Evolutionary conservation across 2,113 vertebrate genomes (phyloP).

Genomic region (Paralichthys olivaceus): DNA sequence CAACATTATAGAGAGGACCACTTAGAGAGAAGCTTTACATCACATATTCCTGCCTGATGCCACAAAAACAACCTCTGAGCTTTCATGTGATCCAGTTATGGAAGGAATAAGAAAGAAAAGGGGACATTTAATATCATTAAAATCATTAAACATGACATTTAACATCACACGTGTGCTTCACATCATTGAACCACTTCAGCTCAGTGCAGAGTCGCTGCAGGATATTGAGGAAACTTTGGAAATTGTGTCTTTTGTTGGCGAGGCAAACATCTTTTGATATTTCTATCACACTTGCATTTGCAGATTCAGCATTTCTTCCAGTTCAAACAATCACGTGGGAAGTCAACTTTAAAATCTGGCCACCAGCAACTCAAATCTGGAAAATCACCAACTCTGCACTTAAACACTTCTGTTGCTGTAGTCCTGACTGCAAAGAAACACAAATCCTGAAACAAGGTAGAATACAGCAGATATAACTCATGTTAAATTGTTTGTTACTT

Average conservation of each 20-base stretch:
- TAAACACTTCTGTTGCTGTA: background rate
- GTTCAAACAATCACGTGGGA: background rate
- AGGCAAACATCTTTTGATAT: background rate
- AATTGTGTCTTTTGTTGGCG: background rate
- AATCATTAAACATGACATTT: background rate
- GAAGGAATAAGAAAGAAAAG: background rate
- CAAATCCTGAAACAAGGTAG: background rate
- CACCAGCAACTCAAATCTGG: background rate
- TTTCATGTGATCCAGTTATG: constrained; percentile 23
- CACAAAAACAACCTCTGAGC: constrained; percentile 28
- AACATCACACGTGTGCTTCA: background rate
- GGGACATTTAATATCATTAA: constrained; percentile 3
- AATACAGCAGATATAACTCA: background rate
- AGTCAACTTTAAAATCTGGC: background rate
- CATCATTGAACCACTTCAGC: background rate
- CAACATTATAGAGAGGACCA: constrained; percentile 28
- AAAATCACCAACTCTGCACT: background rate
- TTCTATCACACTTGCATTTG: background rate
- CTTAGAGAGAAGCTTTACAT: constrained; percentile 25
- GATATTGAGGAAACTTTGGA: background rate
- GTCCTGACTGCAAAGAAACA: background rate
- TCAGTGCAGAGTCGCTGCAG: background rate
- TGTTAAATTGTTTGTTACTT: background rate
- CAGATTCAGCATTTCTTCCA: background rate
- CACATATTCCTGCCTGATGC: constrained; percentile 29